phyloP scores from a whole-genome alignment of 2,113 vertebrate genomes.

The Lampris megalopsis region DNA sequence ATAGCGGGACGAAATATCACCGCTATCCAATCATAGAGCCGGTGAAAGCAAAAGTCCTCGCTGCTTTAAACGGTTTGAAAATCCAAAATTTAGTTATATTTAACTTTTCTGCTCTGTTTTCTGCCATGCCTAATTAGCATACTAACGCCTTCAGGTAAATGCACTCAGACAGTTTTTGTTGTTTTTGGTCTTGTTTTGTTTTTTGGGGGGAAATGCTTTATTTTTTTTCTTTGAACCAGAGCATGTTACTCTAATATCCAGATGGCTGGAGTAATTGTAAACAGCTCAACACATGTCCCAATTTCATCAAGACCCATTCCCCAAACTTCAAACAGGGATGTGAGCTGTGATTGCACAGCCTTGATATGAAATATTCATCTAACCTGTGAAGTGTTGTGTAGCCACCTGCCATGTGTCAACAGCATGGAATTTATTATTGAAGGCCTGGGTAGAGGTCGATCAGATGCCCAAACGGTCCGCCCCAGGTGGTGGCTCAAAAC shows the following conservation, averaged over 20 bases:
- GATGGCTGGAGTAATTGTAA: constrained; percentile 76
- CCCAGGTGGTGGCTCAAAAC: constrained; percentile 55
- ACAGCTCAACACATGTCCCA: constrained; percentile 76
- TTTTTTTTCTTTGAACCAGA: constrained; percentile 54
- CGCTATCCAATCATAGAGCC: constrained; percentile 13
- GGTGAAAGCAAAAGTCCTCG: constrained; percentile 12
- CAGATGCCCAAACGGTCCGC: constrained; percentile 51
- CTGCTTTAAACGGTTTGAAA: constrained; percentile 30
- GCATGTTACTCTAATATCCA: constrained; percentile 67
- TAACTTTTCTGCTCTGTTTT: constrained; percentile 30
- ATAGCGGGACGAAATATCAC: constrained; percentile 42
- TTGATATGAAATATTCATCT: constrained; percentile 83
- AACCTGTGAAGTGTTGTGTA: constrained; percentile 81
- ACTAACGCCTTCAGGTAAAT: neutral
- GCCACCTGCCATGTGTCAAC: constrained; percentile 80
- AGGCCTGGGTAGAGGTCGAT: constrained; percentile 67
- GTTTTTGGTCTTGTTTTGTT: too few relatives aligned
- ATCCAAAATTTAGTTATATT: constrained; percentile 41
- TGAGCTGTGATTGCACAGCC: constrained; percentile 80
- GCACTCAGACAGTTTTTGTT: too few relatives aligned
- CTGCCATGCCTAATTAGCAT: constrained; percentile 32
- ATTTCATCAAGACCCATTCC: constrained; percentile 69
- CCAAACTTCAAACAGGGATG: constrained; percentile 76
- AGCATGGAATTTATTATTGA: constrained; percentile 81
- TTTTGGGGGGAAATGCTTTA: constrained; percentile 10